A percentile compares a stretch with the other conserved stretches of the same genome.
These are phyloP conservation scores for Tokudaia muenninki DNA, from an alignment of 2,797 vertebrate genomes.

Conservation along the genomic window DNA sequence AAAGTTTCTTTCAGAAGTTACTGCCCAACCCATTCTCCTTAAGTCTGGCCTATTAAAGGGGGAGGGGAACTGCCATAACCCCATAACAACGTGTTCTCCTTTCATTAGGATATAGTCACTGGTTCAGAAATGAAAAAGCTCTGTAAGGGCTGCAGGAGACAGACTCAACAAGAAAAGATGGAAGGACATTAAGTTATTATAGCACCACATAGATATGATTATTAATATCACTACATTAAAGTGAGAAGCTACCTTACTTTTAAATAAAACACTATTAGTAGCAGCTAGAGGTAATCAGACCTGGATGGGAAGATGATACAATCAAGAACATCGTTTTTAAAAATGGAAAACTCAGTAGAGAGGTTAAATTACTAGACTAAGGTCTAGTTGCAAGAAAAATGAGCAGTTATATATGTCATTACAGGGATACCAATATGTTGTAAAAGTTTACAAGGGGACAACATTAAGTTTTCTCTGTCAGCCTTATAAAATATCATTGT, in stretches of 20 bases:
- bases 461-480: background rate
- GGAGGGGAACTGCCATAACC: background rate
- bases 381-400: background rate
- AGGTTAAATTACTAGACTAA: background rate
- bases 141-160: background rate
- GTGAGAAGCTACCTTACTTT: background rate
- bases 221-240: background rate
- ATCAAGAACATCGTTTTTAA: background rate
- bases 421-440: background rate
- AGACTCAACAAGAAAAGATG: background rate
- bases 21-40: background rate
- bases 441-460: background rate
- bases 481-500: background rate
- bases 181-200: background rate
- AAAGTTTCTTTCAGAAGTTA: conserved; percentile 21
- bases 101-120: background rate
- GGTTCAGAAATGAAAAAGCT: conserved; percentile 11
- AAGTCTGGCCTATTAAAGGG: background rate
- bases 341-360: background rate
- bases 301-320: background rate
- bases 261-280: background rate
- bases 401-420: background rate
- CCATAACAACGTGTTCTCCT: background rate
- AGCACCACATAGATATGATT: background rate
- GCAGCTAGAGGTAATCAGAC: background rate